Evolutionary conservation across 2,888 invertebrate genomes (phyloP), one percentile per base, ranked within the genome.

Genomic region (Parnassius smintheus): DNA sequence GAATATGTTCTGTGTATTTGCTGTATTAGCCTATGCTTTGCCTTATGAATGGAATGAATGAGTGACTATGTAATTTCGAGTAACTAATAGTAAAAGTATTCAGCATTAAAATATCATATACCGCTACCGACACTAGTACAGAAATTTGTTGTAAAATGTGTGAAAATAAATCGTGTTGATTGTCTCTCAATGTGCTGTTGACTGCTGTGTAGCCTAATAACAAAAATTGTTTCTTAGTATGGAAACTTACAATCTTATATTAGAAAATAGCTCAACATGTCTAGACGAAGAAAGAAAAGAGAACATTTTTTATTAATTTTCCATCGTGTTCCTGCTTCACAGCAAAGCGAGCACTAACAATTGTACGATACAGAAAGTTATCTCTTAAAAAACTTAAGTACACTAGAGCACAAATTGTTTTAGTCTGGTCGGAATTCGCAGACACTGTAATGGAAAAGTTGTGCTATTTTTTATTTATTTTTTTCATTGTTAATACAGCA

Each of bases 341-440:
- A 56, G 59, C 56, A 64, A 64, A 64, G 64, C 60, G 64, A 59
- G 48, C 52, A 60, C 59, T 64, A 59, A 58, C 60, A 66, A 71
- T 72, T 70, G 69, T 68, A 69, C 66, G 66, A 69, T 68, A 70
- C 70, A 70, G 70, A 66, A 78, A 76, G 72, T 78, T 76, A 72
- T 72, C 70, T 71, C 70, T 73, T 73, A 75, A 75, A 76, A 80
- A 75, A 71, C 73, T 72, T 56, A 65, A 72, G 73, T 66, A 65
- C 70, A 56, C 64, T 69, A 73, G 68, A 74, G 71, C 75, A 74
- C 78, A 73, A 72, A 70, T 71, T 67, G 66, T 69, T 74, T 69
- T 64, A 67, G 77, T 71, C 65, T 61, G 65, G 63, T 72, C 66
- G 62, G 73, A 65, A 72, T 52, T 59, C 64, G 59, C 59, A 59